phyloP scores from a whole-genome alignment of 2,113 vertebrate genomes.

The Ctenomys sociabilis region DNA sequence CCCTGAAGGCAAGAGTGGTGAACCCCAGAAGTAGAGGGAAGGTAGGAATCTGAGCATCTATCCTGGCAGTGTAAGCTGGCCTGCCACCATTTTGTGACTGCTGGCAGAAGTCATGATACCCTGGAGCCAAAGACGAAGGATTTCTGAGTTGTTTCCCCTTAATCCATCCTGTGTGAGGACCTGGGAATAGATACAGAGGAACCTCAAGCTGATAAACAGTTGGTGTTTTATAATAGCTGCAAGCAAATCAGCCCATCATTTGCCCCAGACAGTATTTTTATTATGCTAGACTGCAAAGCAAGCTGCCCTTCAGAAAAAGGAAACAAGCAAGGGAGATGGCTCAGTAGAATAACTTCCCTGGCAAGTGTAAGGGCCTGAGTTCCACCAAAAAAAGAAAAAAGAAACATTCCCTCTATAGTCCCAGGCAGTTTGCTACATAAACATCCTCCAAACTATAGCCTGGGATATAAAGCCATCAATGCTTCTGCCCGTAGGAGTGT shows the following conservation, averaged over 20 bases:
- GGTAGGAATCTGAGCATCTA: not conserved
- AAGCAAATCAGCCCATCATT: not conserved
- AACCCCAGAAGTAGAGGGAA: not conserved
- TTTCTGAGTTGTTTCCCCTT: not conserved
- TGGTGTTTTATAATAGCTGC: not conserved
- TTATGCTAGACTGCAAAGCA: not conserved
- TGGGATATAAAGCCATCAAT: not conserved
- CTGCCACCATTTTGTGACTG: not conserved
- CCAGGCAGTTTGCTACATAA: not conserved
- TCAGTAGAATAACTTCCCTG: no score
- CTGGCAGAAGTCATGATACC: not conserved
- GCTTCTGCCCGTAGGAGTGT: not conserved
- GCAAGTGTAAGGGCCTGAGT: no score
- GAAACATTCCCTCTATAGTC: not conserved
- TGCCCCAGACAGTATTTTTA: not conserved
- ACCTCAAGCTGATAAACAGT: not conserved
- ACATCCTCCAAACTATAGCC: not conserved
- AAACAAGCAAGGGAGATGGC: no score
- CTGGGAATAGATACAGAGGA: not conserved
- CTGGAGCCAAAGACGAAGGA: not conserved
- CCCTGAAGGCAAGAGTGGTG: not conserved
- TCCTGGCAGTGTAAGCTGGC: not conserved
- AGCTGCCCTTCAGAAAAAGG: not conserved
- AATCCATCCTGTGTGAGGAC: not conserved
- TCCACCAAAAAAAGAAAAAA: no score